phyloP scores from a whole-genome alignment of 2,113 vertebrate genomes.

The Prionailurus viverrinus region DNA sequence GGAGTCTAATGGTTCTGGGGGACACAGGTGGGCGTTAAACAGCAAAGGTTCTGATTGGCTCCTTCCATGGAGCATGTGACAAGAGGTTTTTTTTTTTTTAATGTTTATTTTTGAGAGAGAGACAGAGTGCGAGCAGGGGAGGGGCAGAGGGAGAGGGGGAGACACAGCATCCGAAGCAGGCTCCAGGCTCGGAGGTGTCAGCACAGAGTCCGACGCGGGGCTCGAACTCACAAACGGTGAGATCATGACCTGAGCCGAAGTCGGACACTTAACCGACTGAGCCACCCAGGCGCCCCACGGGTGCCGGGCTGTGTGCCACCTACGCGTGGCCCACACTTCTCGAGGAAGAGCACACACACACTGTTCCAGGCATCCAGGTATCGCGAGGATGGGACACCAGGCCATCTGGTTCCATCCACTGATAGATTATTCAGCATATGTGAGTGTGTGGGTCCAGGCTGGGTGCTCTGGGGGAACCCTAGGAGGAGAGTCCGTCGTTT shows the following conservation, averaged over 20 bases:
- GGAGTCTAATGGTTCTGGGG: background rate
- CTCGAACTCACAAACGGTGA: too few species aligned
- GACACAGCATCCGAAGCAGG: too few species aligned
- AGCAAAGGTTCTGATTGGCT: background rate
- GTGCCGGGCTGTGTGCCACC: background rate
- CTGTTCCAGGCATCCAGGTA: background rate
- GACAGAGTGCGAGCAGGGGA: too few species aligned
- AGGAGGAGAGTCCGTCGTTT: background rate
- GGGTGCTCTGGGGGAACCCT: background rate
- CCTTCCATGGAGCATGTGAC: background rate
- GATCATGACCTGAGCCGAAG: too few species aligned
- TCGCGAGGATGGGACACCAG: background rate
- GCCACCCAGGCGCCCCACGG: too few species aligned
- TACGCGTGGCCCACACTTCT: background rate
- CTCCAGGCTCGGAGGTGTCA: too few species aligned
- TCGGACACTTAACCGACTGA: too few species aligned
- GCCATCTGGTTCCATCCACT: background rate
- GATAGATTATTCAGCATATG: background rate
- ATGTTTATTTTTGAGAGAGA: too few species aligned
- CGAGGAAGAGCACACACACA: background rate
- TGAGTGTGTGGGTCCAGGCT: background rate
- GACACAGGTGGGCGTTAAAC: background rate
- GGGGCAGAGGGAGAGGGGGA: too few species aligned
- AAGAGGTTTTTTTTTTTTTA: too few species aligned
- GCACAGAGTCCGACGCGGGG: too few species aligned